Evolutionary conservation across 2,113 vertebrate species (phyloP).

Genomic region (Phodopus roborovskii): DNA sequence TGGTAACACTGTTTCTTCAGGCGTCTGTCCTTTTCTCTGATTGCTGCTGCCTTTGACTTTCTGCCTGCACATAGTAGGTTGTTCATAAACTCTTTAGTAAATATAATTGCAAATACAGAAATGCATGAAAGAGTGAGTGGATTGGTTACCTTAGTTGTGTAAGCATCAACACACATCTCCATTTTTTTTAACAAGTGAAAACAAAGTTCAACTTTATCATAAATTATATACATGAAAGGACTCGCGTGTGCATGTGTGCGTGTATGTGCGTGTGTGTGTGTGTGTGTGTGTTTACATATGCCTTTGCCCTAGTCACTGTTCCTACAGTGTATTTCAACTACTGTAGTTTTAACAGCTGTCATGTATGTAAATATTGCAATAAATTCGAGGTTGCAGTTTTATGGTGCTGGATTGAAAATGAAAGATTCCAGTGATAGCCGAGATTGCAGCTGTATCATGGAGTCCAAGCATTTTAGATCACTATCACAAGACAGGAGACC

Average conservation of each 20-base stretch:
- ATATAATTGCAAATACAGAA: conserved; percentile 7
- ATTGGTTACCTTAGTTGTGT: neutral
- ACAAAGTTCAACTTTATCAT: conserved; percentile 40
- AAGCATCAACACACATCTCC: conserved; percentile 3
- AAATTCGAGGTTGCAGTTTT: conserved; percentile 80
- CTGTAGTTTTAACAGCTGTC: conserved; percentile 69
- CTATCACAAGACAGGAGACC: conserved; percentile 58
- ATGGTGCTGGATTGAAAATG: conserved; percentile 73
- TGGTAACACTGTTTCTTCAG: neutral
- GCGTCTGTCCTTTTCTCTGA: neutral
- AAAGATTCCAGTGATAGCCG: conserved; percentile 73
- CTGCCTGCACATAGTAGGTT: conserved; percentile 25
- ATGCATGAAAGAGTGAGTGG: neutral
- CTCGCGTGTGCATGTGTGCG: too few species aligned
- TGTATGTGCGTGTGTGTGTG: neutral
- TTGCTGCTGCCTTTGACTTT: neutral
- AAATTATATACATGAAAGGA: conserved; percentile 52
- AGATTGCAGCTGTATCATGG: conserved; percentile 54
- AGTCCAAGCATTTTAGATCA: conserved; percentile 65
- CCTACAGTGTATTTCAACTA: conserved; percentile 70
- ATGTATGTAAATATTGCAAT: conserved; percentile 80
- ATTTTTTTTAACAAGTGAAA: conserved; percentile 41
- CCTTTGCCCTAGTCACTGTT: conserved; percentile 68
- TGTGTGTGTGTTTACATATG: neutral
- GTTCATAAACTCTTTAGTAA: conserved; percentile 19